These are phyloP conservation scores for Ciconia stormi DNA, from an alignment of 2,113 vertebrate genomes.

Conservation along the genomic window DNA sequence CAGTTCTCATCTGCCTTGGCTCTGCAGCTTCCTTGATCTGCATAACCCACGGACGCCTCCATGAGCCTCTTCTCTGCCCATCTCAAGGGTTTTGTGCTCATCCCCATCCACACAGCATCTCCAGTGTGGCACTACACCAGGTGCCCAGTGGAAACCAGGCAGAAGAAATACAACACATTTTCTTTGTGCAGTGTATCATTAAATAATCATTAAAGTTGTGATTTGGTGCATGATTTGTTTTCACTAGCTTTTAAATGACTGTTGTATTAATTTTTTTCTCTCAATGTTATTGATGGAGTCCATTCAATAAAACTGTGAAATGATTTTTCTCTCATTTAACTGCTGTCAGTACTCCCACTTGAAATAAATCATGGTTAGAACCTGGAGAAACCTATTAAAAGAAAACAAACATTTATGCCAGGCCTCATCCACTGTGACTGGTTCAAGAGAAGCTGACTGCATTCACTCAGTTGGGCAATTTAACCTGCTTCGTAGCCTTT, in stretches of 20 bases:
- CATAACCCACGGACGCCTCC: neutral
- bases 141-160: neutral
- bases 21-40: neutral
- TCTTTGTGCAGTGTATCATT: neutral
- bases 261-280: neutral
- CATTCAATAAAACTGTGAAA: neutral
- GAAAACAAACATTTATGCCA: neutral
- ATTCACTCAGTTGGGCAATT: neutral
- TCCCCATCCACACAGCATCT: rapidly evolving
- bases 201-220: neutral
- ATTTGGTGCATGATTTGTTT: neutral
- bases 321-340: neutral
- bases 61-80: neutral
- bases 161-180: neutral
- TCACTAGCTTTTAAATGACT: neutral
- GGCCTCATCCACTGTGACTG: neutral
- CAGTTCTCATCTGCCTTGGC: neutral
- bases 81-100: neutral
- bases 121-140: neutral
- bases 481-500: neutral
- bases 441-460: neutral
- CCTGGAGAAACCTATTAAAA: neutral
- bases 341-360: neutral
- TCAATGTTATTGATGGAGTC: neutral
- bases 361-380: neutral